Base-by-base conservation (phyloP, 2,113 vertebrate genomes). In the Perccottus glenii region DNA sequence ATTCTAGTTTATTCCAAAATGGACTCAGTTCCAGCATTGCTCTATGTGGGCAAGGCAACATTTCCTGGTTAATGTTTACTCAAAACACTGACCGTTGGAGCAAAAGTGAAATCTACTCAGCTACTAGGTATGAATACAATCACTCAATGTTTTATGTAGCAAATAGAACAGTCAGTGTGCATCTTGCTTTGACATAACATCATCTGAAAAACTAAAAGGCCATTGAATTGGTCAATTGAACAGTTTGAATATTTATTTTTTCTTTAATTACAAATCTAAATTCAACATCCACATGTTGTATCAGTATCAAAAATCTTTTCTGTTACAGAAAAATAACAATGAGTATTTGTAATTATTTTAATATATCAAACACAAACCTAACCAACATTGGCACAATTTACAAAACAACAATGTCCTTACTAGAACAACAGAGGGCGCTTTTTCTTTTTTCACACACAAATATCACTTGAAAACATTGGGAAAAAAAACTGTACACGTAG, bases 41-140 rank as follows among this genome's bases (percentile, higher is more conserved):
- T 43, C 16, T 66, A 15, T 67, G 63, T 73, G 67, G 69, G 19
- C 49, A 19, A 42, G 46, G 57, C 51, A 64, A 52, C 69, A 1
- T 62, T 11, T 75, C 61, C 50, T 83, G 73, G 89, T 91, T 90
- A 91, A 90, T 91, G 85, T 91, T 91, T 90, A 89, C 73, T 56
- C 38, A 60, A 73, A 74, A 84, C 69, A 67, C 36, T 71, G 77
- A 68, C 70, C 32, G 47, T 11, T 42, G 9, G 19, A 77, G 67
- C 52, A 33, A 32, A 64, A 71, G 4, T 11, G 45, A 36, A 51
- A 32, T 43, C 33, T 52, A 57, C 4, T 57, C 19, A 68, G 81
- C 81, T 78, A 36, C 35, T 12, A 83, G 71, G 42, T 15, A 40
- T 59, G 64, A 38, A 64, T 45, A 70, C 27, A 49, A 4, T 4